Percentiles rank a stretch among this genome's conserved stretches.
Conservation (phyloP, 2,113 vertebrate species). For the Apaloderma vittatum region DNA sequence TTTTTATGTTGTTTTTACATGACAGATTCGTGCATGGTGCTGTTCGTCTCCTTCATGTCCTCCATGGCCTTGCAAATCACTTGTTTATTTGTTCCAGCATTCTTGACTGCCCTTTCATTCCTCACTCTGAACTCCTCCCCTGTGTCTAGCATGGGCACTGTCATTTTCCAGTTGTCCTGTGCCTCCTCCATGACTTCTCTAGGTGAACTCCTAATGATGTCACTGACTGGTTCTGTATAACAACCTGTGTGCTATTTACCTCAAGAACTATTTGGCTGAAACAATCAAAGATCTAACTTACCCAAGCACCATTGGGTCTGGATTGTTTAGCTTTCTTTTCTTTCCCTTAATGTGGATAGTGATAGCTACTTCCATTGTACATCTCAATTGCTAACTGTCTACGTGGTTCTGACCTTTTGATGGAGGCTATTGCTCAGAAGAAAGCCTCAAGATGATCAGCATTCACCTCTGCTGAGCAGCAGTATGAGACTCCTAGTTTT, state of each 20-base stretch:
- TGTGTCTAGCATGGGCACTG: not conserved
- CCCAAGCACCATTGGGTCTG: not conserved
- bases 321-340: too few relatives aligned
- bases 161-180: not conserved
- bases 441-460: not conserved
- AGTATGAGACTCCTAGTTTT: not conserved
- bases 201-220: not conserved
- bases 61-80: conserved; percentile 41
- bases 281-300: not conserved
- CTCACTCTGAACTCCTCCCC: not conserved
- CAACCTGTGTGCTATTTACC: not conserved
- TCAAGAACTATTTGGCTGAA: not conserved
- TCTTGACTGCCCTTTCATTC: not conserved
- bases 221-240: not conserved
- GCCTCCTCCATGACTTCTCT: not conserved
- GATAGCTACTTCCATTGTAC: not conserved
- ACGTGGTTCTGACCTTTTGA: not conserved
- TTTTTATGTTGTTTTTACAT: conserved; percentile 29
- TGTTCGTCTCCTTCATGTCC: conserved; percentile 15
- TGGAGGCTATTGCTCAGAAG: not conserved
- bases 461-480: not conserved
- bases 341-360: not conserved
- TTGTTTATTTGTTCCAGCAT: conserved; percentile 24
- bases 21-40: not conserved
- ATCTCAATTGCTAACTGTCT: not conserved